Evolutionary conservation across 2,888 invertebrate genomes (phyloP), one percentile per base, ranked within the genome.

Genomic region (Aethes cnicana): DNA sequence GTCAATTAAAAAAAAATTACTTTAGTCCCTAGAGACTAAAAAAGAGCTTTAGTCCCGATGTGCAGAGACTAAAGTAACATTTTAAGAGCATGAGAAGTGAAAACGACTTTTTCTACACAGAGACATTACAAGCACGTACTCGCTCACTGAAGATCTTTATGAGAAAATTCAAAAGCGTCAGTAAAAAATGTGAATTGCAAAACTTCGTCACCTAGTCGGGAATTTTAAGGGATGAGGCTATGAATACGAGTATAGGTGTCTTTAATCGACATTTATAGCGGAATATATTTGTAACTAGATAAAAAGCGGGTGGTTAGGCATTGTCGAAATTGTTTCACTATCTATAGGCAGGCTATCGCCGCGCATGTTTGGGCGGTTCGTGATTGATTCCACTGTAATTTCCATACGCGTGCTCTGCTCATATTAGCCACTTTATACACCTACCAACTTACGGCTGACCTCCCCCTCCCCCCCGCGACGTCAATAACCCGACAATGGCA

Each of bases 351-450:
- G 39, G 49, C 44, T 41, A 55, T 55, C 42, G 55, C 36, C 43
- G 55, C 36, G 68, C 72, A 79, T 82, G 78, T 84, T 84, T 81
- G 73, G 78, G 73, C 69, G 72, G 75, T 78, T 81, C 84, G 84
- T 87, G 88, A 88, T 88, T 88, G 87, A 88, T 88, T 87, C 74
- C 73, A 79, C 80, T 77, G 84, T 84, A 85, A 88, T 88, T 88
- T 88, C 84, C 88, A 86, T 88, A 88, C 84, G 84, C 86, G 85
- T 86, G 86, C 74, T 83, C 79, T 74, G 79, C 73, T 82, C 83
- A 80, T 83, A 87, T 87, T 86, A 86, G 81, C 84, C 78, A 83
- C 80, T 83, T 80, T 81, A 75, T 74, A 74, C 67, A 72, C 69
- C 69, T 74, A 77, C 86, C 81, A 82, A 58, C 28, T 26, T 63